Conservation (phyloP, 2,797 vertebrate species). For the Pipistrellus pygmaeus region DNA sequence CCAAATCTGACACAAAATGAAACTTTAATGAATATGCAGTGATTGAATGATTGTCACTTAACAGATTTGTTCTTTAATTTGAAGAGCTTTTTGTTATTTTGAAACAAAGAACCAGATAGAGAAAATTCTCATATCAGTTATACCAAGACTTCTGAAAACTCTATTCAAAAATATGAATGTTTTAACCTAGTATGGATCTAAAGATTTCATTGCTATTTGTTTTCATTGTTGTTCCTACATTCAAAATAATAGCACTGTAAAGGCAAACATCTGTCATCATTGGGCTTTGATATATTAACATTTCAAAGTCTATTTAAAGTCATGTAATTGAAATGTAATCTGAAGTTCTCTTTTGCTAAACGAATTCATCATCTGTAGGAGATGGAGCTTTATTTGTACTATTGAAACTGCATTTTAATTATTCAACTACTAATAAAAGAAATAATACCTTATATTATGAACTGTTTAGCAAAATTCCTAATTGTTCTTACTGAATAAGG, state of each 20-base stretch:
- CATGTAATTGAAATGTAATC: conserved; percentile 38
- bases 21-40: conserved; percentile 17
- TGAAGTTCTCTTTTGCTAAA: conserved; percentile 33
- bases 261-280: background rate
- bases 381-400: background rate
- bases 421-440: conserved; percentile 18
- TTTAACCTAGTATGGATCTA: background rate
- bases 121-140: background rate
- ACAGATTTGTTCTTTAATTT: conserved; percentile 10
- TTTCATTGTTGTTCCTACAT: conserved; percentile 7
- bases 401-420: conserved; percentile 40
- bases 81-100: conserved; percentile 5
- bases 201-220: background rate
- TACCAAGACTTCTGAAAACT: background rate
- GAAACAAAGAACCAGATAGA: background rate
- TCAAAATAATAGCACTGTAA: conserved; percentile 55
- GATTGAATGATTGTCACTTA: conserved; percentile 14
- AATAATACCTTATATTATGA: conserved; percentile 21
- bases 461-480: conserved; percentile 32
- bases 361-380: conserved; percentile 22
- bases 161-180: conserved; percentile 42
- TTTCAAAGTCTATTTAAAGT: conserved; percentile 57
- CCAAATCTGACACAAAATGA: conserved; percentile 35
- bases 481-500: background rate
- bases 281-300: conserved; percentile 45